Conservation (phyloP, 1,140 invertebrate genomes). For the Lucilia cuprina region DNA sequence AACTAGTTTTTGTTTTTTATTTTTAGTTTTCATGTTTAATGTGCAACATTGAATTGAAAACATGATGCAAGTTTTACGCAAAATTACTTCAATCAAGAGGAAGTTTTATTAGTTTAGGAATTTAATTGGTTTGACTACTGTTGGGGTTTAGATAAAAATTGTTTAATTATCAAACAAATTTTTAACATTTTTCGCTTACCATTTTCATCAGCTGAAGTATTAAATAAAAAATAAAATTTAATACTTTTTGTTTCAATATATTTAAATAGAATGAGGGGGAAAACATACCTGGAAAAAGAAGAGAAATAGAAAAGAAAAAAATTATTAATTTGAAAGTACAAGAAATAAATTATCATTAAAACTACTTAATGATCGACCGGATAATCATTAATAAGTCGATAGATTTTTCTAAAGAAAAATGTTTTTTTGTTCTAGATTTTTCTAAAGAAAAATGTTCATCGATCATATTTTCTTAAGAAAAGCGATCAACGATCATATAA, state of each 20-base stretch:
- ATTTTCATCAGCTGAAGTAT: background rate
- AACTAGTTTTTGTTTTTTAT: background rate
- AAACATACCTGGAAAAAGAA: background rate
- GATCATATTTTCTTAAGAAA: too few relatives aligned
- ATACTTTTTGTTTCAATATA: background rate
- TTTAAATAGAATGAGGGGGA: background rate
- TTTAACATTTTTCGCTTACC: background rate
- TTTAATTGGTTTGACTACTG: too few relatives aligned
- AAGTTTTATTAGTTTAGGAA: background rate
- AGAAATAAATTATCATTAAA: too few relatives aligned
- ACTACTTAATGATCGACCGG: too few relatives aligned
- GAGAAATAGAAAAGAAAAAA: background rate
- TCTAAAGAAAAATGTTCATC: too few relatives aligned
- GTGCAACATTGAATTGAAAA: background rate
- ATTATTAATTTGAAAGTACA: background rate
- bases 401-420: too few relatives aligned
- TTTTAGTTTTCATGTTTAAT: too few relatives aligned
- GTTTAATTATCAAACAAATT: background rate
- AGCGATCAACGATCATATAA: too few relatives aligned
- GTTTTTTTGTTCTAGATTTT: too few relatives aligned
- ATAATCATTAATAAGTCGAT: too few relatives aligned
- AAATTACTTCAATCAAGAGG: background rate
- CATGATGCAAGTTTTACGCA: background rate
- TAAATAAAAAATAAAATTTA: background rate
- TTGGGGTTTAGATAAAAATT: background rate